Conservation (phyloP, 1,140 invertebrate genomes). For the Anoplophora glabripennis region DNA sequence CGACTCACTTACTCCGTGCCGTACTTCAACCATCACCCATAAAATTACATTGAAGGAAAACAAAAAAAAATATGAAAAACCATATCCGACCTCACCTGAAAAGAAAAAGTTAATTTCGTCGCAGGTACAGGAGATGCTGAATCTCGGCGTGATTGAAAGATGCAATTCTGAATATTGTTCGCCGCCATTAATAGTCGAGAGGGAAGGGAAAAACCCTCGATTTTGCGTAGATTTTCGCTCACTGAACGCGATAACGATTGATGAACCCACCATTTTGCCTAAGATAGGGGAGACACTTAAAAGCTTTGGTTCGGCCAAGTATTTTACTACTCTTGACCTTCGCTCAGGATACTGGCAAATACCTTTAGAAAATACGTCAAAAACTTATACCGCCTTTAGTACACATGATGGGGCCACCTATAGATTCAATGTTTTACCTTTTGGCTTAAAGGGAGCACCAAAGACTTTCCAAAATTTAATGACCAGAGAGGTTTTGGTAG, state of each 20-base stretch:
- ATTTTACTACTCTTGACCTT: slow-evolving; percentile 32
- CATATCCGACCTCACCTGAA: not conserved
- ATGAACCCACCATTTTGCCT: slow-evolving; percentile 37
- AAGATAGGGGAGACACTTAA: slow-evolving; percentile 18
- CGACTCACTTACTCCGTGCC: too few relatives aligned
- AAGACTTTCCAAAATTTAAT: slow-evolving; percentile 39
- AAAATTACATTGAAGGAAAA: not conserved
- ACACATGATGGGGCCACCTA: slow-evolving; percentile 30
- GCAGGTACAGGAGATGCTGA: slow-evolving; percentile 21
- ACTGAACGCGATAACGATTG: slow-evolving; percentile 47
- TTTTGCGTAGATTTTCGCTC: slow-evolving; percentile 47
- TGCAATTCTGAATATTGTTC: slow-evolving; percentile 12
- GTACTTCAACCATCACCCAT: not conserved
- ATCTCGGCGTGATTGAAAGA: slow-evolving; percentile 14
- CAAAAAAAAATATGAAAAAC: not conserved
- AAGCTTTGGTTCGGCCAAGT: slow-evolving; percentile 13
- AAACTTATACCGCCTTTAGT: slow-evolving; percentile 37
- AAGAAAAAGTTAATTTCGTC: slow-evolving; percentile 5
- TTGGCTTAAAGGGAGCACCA: slow-evolving; percentile 41
- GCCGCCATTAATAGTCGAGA: slow-evolving; percentile 20
- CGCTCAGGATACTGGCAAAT: slow-evolving; percentile 40
- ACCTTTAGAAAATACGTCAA: slow-evolving; percentile 19
- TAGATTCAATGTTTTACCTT: slow-evolving; percentile 36
- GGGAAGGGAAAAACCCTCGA: slow-evolving; percentile 28
- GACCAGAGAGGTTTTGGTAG: slow-evolving; percentile 27